Evolutionary conservation across 1,140 invertebrate species (phyloP), one percentile per base, ranked within the genome.

Genomic region (Euura saliciscinereae): DNA sequence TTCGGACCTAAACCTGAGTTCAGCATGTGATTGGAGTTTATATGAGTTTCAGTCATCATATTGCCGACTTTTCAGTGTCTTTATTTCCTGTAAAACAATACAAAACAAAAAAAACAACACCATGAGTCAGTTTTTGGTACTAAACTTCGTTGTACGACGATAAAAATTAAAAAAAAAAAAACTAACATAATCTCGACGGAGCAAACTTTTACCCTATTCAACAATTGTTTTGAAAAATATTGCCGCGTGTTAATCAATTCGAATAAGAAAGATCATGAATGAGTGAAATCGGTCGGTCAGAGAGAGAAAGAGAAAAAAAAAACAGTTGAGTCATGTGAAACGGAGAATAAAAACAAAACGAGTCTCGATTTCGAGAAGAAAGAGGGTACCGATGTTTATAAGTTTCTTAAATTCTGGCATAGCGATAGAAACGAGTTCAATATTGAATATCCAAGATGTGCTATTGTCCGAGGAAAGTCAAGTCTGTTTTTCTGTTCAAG

Each of bases 1-100:
- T 88, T 88, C 68, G 80, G 68, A 80, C 78, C 78, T 72, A 88
- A 80, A 83, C 80, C 83, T 76, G 85, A 85, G 81, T 78, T 86
- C 69, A 86, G 72, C 80, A 88, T 85, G 75, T 88, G 86, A 80
- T 85, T 87, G 71, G 86, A 84, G 72, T 83, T 87, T 75, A 88
- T 83, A 79, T 86, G 86, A 71, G 85, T 84, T 82, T 88, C 87
- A 65, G 87, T 88, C 87, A 88, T 88, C 87, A 88, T 88, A 77
- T 84, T 84, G 83, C 75, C 83, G 79, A 77, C 75, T 70, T 76
- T 78, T 11, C 46, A 46, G 72, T 83, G 73, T 78, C 75, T 78
- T 72, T 79, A 81, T 68, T 80, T 80, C 74, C 80, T 83, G 70
- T 1, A 70, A 77, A 71, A 77, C 70, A 43, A 73, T 66, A 75